Evolutionary conservation across 2,888 invertebrate genomes (phyloP).

Genomic region (Xanthia icteritia): DNA sequence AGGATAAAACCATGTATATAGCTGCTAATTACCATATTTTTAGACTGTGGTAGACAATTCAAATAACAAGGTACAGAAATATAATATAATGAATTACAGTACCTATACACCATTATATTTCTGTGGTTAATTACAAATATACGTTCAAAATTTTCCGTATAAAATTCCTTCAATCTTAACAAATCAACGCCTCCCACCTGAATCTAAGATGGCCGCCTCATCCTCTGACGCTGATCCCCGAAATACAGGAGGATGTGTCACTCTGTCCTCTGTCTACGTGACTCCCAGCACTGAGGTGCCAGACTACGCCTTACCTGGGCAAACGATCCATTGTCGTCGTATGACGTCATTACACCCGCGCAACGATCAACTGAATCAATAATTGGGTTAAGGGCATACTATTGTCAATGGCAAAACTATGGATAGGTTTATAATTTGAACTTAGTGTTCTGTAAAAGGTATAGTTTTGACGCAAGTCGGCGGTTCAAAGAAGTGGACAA

Average conservation of each 20-base stretch:
- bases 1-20: neutral
- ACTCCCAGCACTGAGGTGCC: constrained; percentile 50
- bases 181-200: constrained; percentile 27
- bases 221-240: constrained; percentile 25
- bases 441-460: constrained; percentile 46
- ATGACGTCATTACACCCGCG: constrained; percentile 63
- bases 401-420: constrained; percentile 45
- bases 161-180: constrained; percentile 16
- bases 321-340: constrained; percentile 69
- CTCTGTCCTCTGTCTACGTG: constrained; percentile 64
- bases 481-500: constrained; percentile 46
- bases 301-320: constrained; percentile 53
- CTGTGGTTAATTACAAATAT: constrained; percentile 49
- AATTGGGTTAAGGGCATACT: constrained; percentile 67
- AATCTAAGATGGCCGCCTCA: constrained; percentile 36
- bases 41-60: neutral
- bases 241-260: constrained; percentile 53
- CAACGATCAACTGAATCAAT: constrained; percentile 35
- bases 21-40: constrained; percentile 14
- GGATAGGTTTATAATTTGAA: constrained; percentile 37
- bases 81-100: constrained; percentile 12
- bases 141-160: constrained; percentile 41
- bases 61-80: constrained; percentile 13
- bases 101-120: neutral
- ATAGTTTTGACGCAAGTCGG: constrained; percentile 45